A percentile compares a stretch with the other conserved stretches of the same genome.
Evolutionary conservation across 92 coral and sea anemone species (phyloP).

Genomic region (Plumapathes pennacea): DNA sequence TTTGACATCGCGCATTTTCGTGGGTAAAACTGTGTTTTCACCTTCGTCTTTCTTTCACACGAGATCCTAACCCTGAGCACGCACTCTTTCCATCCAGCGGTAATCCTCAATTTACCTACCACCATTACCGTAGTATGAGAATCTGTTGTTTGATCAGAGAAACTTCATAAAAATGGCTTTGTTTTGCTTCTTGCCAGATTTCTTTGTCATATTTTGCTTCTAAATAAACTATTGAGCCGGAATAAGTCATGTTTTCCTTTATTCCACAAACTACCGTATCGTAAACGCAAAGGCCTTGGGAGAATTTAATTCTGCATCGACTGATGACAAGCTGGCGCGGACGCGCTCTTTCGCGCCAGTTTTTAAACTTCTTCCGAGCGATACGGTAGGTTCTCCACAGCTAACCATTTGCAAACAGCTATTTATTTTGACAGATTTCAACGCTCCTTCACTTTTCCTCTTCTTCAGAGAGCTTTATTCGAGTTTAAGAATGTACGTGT

Average conservation of each 20-base stretch:
- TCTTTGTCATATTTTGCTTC: neutral
- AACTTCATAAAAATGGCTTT: neutral
- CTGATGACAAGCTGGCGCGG: neutral
- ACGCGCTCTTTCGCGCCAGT: slow-evolving; percentile 10
- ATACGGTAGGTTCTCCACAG: no score
- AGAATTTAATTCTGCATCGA: neutral
- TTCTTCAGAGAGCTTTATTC: no score
- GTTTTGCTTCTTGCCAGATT: neutral
- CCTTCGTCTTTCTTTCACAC: no score
- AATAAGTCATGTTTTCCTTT: neutral
- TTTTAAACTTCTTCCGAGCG: neutral
- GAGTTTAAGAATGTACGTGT: no score
- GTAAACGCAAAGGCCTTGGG: neutral
- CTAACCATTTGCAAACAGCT: no score
- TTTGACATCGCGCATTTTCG: slow-evolving; percentile 91
- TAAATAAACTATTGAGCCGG: neutral
- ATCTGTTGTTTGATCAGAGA: slow-evolving; percentile 8
- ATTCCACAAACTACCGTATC: no score
- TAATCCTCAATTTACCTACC: no score
- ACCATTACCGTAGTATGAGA: slow-evolving; percentile 2
- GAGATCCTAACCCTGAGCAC: no score
- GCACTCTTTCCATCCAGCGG: no score
- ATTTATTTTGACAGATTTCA: no score
- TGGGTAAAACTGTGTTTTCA: no score
- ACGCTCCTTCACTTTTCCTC: no score